Evolutionary conservation across 2,113 vertebrate genomes (phyloP), one percentile per base, ranked within the genome.

Genomic region (Salvelinus namaycush): DNA sequence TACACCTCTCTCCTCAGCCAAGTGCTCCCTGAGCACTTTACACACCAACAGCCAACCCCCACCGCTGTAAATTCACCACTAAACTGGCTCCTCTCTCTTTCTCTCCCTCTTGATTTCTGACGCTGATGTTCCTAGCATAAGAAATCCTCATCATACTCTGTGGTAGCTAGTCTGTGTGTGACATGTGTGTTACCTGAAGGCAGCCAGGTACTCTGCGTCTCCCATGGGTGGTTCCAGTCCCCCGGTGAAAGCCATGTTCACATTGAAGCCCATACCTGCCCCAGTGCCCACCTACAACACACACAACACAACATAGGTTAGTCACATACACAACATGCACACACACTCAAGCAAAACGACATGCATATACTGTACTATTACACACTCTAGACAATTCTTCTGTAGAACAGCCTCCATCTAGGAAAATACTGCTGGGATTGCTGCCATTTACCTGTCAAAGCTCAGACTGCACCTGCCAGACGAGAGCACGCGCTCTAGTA

Each of bases 231-330:
- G 97, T 12, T 98, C 96, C 18, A 99, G 94, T 79, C 97, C 97
- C 2, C 97, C 98, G 0, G 97, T 97, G 81, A 98, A 99, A 26
- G 98, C 98, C 93, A 99, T 96, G 89, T 99, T 99, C 66, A 99
- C 96, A 0, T 96, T 99, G 91, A 97, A 99, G 81, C 97, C 97
- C 31, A 92, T 84, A 9, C 97, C 97, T 1, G 96, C 92, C 57
- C 95, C 97, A 1, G 91, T 94, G 88, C 97, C 97, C 86, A 98
- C 96, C 98, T 99, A 62, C 7, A 49, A 87, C 14, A 70, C 39
- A 75, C 98, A 62, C 7, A 49, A 87, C 1, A 51, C 8, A 27
- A 8, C 1, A 34, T 3, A 57, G 24, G 8, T 78, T 26, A 60
- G 31, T 8, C 34, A 49, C 18, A 70, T 5, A 68, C 31, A 68